phyloP scores from a whole-genome alignment of 23 tunicate species.

The Corella eumyota region DNA sequence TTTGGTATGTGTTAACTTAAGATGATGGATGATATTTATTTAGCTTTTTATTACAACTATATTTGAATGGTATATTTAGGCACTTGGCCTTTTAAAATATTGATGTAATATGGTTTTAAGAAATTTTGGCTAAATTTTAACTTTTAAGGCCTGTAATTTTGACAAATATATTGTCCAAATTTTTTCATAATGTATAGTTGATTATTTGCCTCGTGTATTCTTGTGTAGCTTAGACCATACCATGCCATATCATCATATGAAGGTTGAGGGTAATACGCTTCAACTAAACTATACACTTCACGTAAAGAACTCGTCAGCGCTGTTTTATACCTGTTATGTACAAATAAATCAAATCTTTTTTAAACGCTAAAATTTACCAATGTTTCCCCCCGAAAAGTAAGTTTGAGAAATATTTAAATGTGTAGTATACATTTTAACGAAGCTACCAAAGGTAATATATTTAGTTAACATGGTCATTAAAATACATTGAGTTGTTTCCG shows the following conservation, averaged over 20 bases:
- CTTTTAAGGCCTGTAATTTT: no score
- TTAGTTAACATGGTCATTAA: neutral
- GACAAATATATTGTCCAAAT: no score
- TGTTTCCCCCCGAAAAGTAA: no score
- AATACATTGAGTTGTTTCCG: conserved; percentile 79
- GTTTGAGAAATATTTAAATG: no score
- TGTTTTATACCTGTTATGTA: conserved; percentile 58
- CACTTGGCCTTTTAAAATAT: no score
- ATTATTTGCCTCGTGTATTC: conserved; percentile 69
- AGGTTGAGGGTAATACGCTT: conserved; percentile 77
- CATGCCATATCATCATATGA: conserved; percentile 88
- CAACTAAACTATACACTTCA: conserved; percentile 53
- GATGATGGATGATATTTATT: neutral
- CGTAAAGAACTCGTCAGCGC: conserved; percentile 42
- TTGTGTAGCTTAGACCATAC: conserved; percentile 72
- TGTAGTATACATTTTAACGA: no score
- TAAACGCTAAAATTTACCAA: no score
- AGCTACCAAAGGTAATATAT: neutral
- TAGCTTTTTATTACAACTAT: neutral
- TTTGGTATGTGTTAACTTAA: no score
- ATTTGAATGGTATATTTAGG: neutral
- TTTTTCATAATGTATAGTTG: no score
- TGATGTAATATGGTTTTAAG: no score
- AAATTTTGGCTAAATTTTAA: no score
- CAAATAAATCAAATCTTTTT: no score